Evolutionary conservation across 2,797 vertebrate genomes (phyloP).

Genomic region (Silurus lanzhouensis): DNA sequence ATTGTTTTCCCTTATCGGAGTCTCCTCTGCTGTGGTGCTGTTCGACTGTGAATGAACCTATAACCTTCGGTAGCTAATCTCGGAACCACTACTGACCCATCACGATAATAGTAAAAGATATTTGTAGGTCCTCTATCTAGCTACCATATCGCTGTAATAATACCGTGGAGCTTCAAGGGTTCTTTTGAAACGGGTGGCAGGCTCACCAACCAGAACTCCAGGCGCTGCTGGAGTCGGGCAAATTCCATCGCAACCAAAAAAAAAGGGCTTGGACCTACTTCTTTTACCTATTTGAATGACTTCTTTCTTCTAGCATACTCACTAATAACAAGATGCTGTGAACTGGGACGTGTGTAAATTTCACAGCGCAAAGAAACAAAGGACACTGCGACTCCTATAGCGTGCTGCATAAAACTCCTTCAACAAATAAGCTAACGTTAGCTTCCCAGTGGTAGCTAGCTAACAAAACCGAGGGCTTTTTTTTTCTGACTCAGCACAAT

Average conservation of each 20-base stretch:
- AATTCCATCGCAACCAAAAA: background rate
- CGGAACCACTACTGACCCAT: conserved; percentile 14
- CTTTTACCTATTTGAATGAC: background rate
- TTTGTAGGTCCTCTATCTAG: background rate
- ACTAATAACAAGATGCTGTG: background rate
- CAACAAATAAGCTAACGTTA: background rate
- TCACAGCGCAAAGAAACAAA: background rate
- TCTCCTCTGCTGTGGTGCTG: conserved; percentile 23
- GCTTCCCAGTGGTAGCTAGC: background rate
- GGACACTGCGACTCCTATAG: background rate
- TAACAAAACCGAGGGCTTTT: background rate
- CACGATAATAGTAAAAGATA: too few species aligned
- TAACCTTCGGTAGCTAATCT: background rate
- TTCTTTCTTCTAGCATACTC: background rate
- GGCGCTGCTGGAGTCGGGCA: background rate
- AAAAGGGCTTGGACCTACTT: background rate
- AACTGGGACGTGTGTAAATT: background rate
- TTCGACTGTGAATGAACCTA: conserved; percentile 17
- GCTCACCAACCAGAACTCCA: background rate
- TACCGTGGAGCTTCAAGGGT: background rate
- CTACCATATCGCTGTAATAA: background rate
- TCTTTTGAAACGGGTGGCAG: background rate
- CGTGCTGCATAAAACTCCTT: background rate
- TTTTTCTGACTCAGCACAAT: background rate
- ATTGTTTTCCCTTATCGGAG: background rate